Evolutionary conservation across 2,113 vertebrate genomes (phyloP).

Genomic region (Nothobranchius kuhntae): DNA sequence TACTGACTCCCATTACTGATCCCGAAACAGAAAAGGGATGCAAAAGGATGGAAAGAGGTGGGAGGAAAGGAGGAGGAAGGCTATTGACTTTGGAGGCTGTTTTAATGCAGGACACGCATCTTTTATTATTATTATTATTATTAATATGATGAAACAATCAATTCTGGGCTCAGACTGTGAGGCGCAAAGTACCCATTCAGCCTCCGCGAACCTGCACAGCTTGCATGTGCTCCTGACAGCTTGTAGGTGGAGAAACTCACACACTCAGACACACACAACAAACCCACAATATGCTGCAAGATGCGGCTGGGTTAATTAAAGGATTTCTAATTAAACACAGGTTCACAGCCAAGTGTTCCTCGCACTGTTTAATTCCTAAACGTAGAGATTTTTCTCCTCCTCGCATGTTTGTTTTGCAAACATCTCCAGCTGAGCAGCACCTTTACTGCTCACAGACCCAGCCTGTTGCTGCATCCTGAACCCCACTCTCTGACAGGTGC

Average conservation of each 20-base stretch:
- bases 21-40: slow-evolving; percentile 33
- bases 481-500: slow-evolving; percentile 24
- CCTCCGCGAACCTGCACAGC: slow-evolving; percentile 73
- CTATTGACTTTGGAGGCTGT: slow-evolving; percentile 52
- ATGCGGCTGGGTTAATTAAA: slow-evolving; percentile 15
- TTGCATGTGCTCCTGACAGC: slow-evolving; percentile 91
- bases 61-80: not conserved
- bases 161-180: slow-evolving; percentile 41
- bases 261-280: not conserved
- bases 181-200: slow-evolving; percentile 27
- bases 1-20: slow-evolving; percentile 74
- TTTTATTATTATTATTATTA: slow-evolving; percentile 4
- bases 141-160: slow-evolving; percentile 37
- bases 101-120: slow-evolving; percentile 28
- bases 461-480: slow-evolving; percentile 34
- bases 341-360: slow-evolving; percentile 11
- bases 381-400: slow-evolving; percentile 46
- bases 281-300: not conserved
- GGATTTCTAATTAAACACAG: slow-evolving; percentile 15
- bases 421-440: slow-evolving; percentile 22
- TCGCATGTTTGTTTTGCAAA: slow-evolving; percentile 37
- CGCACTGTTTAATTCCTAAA: slow-evolving; percentile 13
- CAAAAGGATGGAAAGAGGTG: slow-evolving; percentile 30
- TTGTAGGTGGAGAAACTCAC: slow-evolving; percentile 41
- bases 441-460: slow-evolving; percentile 1